Conservation (phyloP, 1,140 invertebrate species). For the Bombus cullumanus region DNA sequence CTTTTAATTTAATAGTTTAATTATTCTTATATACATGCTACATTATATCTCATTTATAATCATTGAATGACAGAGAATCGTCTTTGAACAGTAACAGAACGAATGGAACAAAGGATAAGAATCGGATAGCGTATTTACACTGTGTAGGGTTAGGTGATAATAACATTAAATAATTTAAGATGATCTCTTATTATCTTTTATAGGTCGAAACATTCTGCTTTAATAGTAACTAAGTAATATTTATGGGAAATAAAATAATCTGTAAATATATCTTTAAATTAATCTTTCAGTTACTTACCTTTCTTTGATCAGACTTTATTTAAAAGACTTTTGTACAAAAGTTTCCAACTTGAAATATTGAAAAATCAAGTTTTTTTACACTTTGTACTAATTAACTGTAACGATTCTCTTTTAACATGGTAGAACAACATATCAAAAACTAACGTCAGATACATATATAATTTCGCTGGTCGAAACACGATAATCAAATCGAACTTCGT, state of each 20-base stretch:
- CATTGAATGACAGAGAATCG: neutral
- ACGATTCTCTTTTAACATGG: neutral
- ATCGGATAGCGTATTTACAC: neutral
- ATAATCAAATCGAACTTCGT: neutral
- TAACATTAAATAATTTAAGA: neutral
- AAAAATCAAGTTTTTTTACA: neutral
- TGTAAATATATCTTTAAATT: neutral
- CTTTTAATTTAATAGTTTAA: too few relatives aligned
- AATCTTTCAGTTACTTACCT: conserved; percentile 16
- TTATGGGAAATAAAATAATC: neutral
- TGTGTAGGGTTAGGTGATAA: conserved; percentile 1
- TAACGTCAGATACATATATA: neutral
- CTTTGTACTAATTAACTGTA: neutral
- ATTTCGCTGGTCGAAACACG: neutral
- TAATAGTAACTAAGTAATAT: neutral
- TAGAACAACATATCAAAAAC: neutral
- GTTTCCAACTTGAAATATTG: neutral
- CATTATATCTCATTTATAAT: neutral
- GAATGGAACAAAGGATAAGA: neutral
- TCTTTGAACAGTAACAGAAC: neutral
- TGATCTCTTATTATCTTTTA: neutral
- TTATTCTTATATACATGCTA: neutral
- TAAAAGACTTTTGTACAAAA: neutral
- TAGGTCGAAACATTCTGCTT: neutral
- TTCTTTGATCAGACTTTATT: neutral